Evolutionary conservation across 2,888 invertebrate species (phyloP).

Genomic region (Holacanthella duospinosa): DNA sequence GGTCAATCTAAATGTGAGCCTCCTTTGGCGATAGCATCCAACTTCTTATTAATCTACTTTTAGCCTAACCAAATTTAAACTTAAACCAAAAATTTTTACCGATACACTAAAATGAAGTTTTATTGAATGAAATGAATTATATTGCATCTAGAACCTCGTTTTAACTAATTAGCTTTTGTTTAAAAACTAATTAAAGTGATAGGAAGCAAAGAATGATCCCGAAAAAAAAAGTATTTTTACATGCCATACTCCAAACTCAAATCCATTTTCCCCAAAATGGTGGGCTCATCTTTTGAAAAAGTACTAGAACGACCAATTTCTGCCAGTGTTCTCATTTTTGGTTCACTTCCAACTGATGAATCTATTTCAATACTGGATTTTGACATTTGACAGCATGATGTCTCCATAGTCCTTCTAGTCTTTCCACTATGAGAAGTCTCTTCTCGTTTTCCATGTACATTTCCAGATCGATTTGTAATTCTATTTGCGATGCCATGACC

Average conservation of each 20-base stretch:
- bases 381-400: slow-evolving; percentile 23
- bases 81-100: too few species aligned
- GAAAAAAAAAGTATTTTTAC: too few species aligned
- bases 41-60: too few species aligned
- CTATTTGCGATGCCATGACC: background rate
- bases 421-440: background rate
- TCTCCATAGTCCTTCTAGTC: background rate
- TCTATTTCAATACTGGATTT: slow-evolving; percentile 35
- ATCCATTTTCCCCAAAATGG: slow-evolving; percentile 44
- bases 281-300: slow-evolving; percentile 64
- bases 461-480: background rate
- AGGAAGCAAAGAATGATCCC: too few species aligned
- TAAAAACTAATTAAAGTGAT: too few species aligned
- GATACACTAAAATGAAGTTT: too few species aligned
- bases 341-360: slow-evolving; percentile 35
- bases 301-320: slow-evolving; percentile 56
- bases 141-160: too few species aligned
- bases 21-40: too few species aligned
- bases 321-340: slow-evolving; percentile 42
- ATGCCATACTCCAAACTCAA: background rate
- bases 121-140: too few species aligned
- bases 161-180: too few species aligned
- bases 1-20: too few species aligned
- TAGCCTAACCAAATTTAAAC: too few species aligned
- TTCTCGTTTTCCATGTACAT: background rate